A percentile compares a stretch with the other conserved stretches of the same genome.
phyloP scores from a whole-genome alignment of 2,113 vertebrate species.

The Heloderma charlesbogerti region DNA sequence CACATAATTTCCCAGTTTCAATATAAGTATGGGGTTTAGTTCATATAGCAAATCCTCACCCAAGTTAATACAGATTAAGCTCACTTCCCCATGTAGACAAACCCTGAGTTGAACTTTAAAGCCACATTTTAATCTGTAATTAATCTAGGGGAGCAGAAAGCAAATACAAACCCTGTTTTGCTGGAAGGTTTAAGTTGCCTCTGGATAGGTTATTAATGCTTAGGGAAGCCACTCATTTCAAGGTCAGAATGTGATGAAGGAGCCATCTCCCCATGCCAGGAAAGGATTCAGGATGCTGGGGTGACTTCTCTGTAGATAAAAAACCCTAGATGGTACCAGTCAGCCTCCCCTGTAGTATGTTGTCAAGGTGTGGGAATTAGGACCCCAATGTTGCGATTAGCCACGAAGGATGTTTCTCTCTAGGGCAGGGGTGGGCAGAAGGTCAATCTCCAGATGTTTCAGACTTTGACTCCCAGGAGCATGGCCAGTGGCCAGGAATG shows the following conservation, averaged over 20 bases:
- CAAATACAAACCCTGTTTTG: slow-evolving; percentile 18
- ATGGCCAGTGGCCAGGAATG: too few relatives aligned
- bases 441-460: too few relatives aligned
- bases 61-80: slow-evolving; percentile 41
- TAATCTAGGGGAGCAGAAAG: slow-evolving; percentile 27
- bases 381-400: not conserved
- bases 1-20: slow-evolving; percentile 22
- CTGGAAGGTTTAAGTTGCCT: slow-evolving; percentile 35
- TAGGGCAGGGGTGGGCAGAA: not conserved
- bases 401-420: not conserved
- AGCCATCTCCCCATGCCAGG: not conserved
- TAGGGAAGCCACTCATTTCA: slow-evolving; percentile 4
- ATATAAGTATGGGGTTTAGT: slow-evolving; percentile 16
- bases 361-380: not conserved
- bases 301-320: not conserved
- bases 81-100: slow-evolving; percentile 28
- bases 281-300: not conserved
- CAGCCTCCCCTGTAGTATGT: not conserved
- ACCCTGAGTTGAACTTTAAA: slow-evolving; percentile 40
- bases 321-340: too few relatives aligned
- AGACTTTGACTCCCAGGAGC: too few relatives aligned
- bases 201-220: slow-evolving; percentile 7
- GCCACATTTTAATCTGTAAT: slow-evolving; percentile 40
- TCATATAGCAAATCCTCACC: slow-evolving; percentile 24
- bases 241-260: slow-evolving; percentile 10